Evolutionary conservation across 2,797 vertebrate species (phyloP).

Genomic region (Gymnoscopelus microlampas): DNA sequence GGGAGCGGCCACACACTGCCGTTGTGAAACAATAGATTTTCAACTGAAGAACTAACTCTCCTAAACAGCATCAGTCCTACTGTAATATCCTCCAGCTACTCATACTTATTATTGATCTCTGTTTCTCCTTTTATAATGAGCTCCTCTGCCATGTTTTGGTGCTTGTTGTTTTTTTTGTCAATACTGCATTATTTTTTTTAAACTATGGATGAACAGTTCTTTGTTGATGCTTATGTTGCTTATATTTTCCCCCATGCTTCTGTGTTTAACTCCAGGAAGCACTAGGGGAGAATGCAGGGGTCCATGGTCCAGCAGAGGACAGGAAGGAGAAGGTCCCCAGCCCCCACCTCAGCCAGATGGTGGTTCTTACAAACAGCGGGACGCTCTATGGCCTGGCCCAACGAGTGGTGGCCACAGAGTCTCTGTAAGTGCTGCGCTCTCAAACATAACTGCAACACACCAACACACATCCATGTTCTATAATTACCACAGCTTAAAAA

Average conservation of each 20-base stretch:
- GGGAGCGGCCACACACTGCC: not conserved
- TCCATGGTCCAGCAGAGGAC: slow-evolving; percentile 89
- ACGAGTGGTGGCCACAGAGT: slow-evolving; percentile 97
- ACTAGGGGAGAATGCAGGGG: slow-evolving; percentile 80
- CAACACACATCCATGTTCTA: too few species aligned
- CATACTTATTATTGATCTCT: too few species aligned
- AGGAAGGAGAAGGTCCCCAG: slow-evolving; percentile 96
- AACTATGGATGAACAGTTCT: not conserved
- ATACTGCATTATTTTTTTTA: not conserved
- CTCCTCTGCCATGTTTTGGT: too few species aligned
- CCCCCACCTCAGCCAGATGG: slow-evolving; percentile 94
- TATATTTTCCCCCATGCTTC: not conserved
- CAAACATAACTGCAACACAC: too few species aligned
- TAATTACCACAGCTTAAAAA: too few species aligned
- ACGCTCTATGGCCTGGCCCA: slow-evolving; percentile 92
- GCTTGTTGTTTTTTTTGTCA: too few species aligned
- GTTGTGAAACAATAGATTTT: not conserved
- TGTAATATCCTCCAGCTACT: too few species aligned
- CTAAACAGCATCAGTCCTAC: not conserved
- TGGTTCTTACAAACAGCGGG: slow-evolving; percentile 88
- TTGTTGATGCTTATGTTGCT: not conserved
- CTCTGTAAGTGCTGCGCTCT: slow-evolving; percentile 85
- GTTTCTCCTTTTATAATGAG: too few species aligned
- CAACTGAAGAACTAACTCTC: not conserved
- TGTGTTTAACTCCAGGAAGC: slow-evolving; percentile 82